Conservation (phyloP, 2,113 vertebrate genomes). For the Aegithalos caudatus region DNA sequence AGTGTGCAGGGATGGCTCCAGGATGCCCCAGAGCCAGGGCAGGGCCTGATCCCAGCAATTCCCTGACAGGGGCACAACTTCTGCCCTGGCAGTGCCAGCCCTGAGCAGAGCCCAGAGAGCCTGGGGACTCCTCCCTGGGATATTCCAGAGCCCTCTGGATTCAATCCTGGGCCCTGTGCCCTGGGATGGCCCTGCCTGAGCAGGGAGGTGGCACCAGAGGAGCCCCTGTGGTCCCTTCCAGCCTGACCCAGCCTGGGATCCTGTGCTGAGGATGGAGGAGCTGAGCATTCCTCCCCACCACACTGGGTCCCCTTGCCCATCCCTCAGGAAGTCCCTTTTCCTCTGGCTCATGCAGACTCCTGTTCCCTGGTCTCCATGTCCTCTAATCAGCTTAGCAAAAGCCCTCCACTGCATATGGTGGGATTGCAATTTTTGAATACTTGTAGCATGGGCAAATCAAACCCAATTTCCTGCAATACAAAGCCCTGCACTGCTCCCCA, state of each 20-base stretch:
- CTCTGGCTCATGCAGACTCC: neutral
- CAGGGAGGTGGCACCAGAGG: neutral
- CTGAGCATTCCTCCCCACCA: neutral
- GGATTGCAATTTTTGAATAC: slow-evolving; percentile 32
- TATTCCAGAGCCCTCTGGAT: accelerated
- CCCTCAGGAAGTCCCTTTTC: neutral
- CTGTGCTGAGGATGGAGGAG: neutral
- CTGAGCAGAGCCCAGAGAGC: neutral
- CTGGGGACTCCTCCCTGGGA: neutral
- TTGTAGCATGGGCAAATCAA: slow-evolving; percentile 39
- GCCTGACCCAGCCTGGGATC: neutral
- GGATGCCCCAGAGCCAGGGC: neutral
- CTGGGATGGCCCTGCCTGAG: neutral
- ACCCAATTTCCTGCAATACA: slow-evolving; percentile 45
- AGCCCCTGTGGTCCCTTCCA: neutral
- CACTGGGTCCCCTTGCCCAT: neutral
- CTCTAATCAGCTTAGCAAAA: slow-evolving; percentile 52
- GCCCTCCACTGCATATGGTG: slow-evolving; percentile 14
- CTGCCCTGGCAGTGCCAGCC: neutral
- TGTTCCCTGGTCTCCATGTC: neutral
- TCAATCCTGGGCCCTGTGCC: neutral
- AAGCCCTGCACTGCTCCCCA: slow-evolving; percentile 47
- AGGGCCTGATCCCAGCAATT: neutral
- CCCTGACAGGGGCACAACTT: neutral
- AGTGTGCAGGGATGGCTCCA: no score